These are phyloP conservation scores for Dicroscelio sp. DNA, from an alignment of 2,888 invertebrate genomes.

Conservation along the genomic window DNA sequence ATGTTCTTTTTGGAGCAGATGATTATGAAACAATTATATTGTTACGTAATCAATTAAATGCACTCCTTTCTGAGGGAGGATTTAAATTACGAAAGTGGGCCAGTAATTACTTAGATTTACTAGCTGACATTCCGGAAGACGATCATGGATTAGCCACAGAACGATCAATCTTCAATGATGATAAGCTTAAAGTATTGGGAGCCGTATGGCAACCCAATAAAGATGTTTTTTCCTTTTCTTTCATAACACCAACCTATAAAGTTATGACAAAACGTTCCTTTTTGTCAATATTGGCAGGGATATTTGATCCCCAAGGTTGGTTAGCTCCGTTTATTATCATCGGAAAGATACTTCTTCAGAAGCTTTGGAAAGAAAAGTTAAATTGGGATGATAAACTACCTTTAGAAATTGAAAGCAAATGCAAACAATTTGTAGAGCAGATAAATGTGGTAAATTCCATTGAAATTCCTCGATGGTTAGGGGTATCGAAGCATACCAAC, in stretches of 20 bases:
- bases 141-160: neutral
- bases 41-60: neutral
- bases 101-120: neutral
- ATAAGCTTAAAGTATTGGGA: neutral
- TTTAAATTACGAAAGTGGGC: neutral
- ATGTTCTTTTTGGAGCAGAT: constrained; percentile 13
- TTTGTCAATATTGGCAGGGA: neutral
- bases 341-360: neutral
- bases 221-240: neutral
- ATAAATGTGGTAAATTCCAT: neutral
- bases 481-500: neutral
- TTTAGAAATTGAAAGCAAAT: neutral
- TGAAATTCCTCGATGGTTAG: neutral
- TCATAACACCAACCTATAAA: neutral
- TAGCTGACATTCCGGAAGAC: neutral
- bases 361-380: neutral
- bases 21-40: neutral
- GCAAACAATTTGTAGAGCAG: neutral
- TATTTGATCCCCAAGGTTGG: neutral
- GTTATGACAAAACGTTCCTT: neutral
- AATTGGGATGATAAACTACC: neutral
- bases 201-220: neutral
- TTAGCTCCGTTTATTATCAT: neutral
- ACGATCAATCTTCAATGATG: neutral
- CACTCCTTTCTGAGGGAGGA: neutral